Percentiles rank a stretch among this genome's conserved stretches.
These are phyloP conservation scores for Halyomorpha halys DNA, from an alignment of 1,140 invertebrate species.

Conservation along the genomic window DNA sequence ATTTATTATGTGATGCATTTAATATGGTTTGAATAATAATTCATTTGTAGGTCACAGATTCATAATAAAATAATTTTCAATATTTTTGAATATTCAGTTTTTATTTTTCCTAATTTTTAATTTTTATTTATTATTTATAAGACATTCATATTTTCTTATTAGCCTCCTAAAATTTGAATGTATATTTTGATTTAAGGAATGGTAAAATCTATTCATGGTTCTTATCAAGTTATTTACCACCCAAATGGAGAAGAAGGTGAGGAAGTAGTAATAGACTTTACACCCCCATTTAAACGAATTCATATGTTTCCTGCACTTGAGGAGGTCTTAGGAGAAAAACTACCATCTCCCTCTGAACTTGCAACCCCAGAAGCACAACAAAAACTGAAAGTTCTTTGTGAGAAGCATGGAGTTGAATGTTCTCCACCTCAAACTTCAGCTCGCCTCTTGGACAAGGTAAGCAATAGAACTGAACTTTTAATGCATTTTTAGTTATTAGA, in stretches of 20 bases:
- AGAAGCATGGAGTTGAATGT: constrained; percentile 84
- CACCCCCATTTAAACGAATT: constrained; percentile 88
- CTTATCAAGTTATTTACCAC: constrained; percentile 76
- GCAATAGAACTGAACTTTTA: not conserved
- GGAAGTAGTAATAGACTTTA: constrained; percentile 86
- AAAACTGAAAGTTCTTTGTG: constrained; percentile 72
- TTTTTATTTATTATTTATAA: too few relatives aligned
- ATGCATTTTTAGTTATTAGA: too few relatives aligned
- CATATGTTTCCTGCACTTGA: constrained; percentile 88
- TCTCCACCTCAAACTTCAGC: constrained; percentile 81
- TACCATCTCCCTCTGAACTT: constrained; percentile 64
- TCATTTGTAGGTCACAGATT: too few relatives aligned
- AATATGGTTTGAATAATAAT: too few relatives aligned
- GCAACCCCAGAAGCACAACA: constrained; percentile 54
- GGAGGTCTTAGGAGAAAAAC: constrained; percentile 66
- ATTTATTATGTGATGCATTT: too few relatives aligned
- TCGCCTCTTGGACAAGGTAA: constrained; percentile 86
- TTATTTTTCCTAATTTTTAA: too few relatives aligned
- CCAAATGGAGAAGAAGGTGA: constrained; percentile 74
- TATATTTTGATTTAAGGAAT: constrained; percentile 42
- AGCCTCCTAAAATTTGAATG: too few relatives aligned
- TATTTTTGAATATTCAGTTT: too few relatives aligned
- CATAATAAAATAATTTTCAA: too few relatives aligned
- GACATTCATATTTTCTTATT: too few relatives aligned
- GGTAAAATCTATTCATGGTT: constrained; percentile 56